Conservation (phyloP, 2,113 vertebrate species). For the Morphnarchus princeps region DNA sequence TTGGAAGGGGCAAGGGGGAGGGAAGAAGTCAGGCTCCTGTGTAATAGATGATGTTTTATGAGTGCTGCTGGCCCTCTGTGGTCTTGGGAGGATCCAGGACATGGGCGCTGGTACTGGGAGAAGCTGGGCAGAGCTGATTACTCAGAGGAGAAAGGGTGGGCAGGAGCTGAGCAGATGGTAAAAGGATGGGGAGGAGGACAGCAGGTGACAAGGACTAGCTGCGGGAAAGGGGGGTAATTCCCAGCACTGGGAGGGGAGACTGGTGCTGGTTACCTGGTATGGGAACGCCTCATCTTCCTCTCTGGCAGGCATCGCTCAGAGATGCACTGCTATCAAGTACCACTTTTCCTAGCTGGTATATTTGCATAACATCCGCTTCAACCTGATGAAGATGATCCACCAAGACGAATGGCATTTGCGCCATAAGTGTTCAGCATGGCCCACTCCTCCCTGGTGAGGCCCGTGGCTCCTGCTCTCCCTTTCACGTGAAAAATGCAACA, state of each 20-base stretch:
- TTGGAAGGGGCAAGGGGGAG: neutral
- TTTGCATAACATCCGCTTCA: constrained; percentile 82
- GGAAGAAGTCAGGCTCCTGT: neutral
- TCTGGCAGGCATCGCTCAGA: constrained; percentile 74
- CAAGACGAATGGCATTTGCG: constrained; percentile 87
- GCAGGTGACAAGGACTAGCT: neutral
- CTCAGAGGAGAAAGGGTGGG: neutral
- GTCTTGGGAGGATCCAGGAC: neutral
- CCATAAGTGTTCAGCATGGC: constrained; percentile 63
- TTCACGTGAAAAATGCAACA: neutral
- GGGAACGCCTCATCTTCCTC: neutral
- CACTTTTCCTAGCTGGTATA: constrained; percentile 83
- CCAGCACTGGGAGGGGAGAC: neutral
- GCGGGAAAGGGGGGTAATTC: neutral
- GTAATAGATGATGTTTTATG: neutral
- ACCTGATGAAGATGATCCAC: constrained; percentile 83
- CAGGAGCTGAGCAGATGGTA: neutral
- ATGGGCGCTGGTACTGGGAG: neutral
- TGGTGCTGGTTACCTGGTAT: neutral
- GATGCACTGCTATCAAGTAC: constrained; percentile 84
- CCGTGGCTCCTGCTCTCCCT: accelerated
- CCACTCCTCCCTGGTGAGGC: neutral
- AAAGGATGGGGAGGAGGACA: neutral
- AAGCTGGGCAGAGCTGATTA: neutral
- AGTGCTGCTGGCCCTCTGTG: neutral